phyloP scores from a whole-genome alignment of 2,888 invertebrate genomes.

The Hydraecia micacea region DNA sequence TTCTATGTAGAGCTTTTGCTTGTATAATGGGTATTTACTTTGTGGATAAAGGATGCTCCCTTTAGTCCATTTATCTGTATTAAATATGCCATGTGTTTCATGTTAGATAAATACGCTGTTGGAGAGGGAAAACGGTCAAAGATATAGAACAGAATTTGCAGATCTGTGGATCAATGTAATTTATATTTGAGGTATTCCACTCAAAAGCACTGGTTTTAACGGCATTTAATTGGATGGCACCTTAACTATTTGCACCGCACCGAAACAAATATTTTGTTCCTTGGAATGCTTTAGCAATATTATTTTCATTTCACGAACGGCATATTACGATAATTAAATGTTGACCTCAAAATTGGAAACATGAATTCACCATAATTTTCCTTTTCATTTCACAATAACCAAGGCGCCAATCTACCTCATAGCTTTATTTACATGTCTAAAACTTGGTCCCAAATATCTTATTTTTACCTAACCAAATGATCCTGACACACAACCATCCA shows the following conservation, averaged over 20 bases:
- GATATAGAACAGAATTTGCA: neutral
- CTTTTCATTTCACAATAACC: neutral
- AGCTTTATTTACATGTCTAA: neutral
- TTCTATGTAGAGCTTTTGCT: conserved; percentile 16
- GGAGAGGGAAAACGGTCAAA: neutral
- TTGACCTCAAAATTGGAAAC: neutral
- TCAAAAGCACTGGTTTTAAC: neutral
- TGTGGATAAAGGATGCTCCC: neutral
- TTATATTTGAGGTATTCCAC: neutral
- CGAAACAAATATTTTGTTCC: neutral
- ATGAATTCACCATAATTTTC: neutral
- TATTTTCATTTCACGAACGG: neutral
- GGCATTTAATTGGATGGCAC: neutral
- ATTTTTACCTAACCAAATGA: conserved; percentile 10
- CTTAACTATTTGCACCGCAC: neutral
- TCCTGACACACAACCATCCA: neutral
- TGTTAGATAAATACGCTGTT: neutral
- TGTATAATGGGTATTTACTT: conserved; percentile 10
- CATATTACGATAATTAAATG: neutral
- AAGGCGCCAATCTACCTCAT: neutral
- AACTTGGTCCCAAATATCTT: neutral
- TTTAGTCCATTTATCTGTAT: conserved; percentile 2
- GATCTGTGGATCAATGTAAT: neutral
- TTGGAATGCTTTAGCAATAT: neutral
- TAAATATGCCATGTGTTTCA: neutral